phyloP scores from a whole-genome alignment of 2,888 invertebrate species.

The Lathronympha strigana region DNA sequence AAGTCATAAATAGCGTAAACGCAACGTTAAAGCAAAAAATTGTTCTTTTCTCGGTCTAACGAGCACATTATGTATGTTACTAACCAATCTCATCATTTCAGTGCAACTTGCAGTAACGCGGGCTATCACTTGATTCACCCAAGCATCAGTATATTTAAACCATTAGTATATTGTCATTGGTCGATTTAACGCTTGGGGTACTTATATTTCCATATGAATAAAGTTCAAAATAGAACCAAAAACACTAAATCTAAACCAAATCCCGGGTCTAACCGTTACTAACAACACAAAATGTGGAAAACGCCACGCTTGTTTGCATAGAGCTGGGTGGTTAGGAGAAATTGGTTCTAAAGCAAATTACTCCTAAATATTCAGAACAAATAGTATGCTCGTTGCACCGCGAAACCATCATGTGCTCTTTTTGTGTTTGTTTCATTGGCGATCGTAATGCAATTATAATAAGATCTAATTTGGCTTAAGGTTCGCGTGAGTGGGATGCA shows the following conservation, averaged over 20 bases:
- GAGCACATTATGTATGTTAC: not conserved
- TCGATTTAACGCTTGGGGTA: not conserved
- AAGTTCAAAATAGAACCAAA: not conserved
- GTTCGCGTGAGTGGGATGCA: not conserved
- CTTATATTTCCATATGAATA: not conserved
- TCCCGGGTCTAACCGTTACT: slow-evolving; percentile 14
- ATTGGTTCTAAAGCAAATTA: slow-evolving; percentile 57
- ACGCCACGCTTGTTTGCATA: slow-evolving; percentile 37
- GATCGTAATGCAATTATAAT: slow-evolving; percentile 53
- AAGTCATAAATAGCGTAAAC: not conserved
- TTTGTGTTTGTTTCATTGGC: not conserved
- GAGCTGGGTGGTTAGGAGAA: slow-evolving; percentile 63
- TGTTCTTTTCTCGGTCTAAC: slow-evolving; percentile 4
- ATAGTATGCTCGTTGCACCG: slow-evolving; percentile 70
- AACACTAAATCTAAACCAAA: not conserved
- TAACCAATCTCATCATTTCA: not conserved
- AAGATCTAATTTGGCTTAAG: slow-evolving; percentile 2
- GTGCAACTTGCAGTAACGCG: slow-evolving; percentile 2
- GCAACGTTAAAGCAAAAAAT: slow-evolving; percentile 6
- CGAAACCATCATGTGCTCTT: slow-evolving; percentile 54
- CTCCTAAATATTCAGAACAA: slow-evolving; percentile 67
- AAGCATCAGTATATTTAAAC: slow-evolving; percentile 17
- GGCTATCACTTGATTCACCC: slow-evolving; percentile 11
- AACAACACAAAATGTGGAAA: slow-evolving; percentile 33
- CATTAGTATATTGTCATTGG: slow-evolving; percentile 13